These are phyloP conservation scores for Rhyacophila brunnea DNA, from an alignment of 1,140 invertebrate species.

Conservation along the genomic window DNA sequence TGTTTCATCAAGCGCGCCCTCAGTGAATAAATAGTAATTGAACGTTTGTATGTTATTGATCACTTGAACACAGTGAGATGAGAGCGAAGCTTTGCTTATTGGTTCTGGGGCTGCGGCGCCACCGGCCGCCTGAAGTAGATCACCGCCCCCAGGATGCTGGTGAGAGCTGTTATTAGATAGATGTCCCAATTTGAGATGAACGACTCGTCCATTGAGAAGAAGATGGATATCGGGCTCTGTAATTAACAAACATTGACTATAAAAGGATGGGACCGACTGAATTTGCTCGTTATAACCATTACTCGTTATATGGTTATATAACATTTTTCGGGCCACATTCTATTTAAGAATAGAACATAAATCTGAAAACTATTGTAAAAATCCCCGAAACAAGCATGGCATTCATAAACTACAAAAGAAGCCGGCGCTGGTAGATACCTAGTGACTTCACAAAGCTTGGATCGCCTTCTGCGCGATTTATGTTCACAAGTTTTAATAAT, in stretches of 20 bases:
- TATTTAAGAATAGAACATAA: neutral
- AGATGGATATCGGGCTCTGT: constrained; percentile 64
- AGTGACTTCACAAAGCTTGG: too few relatives aligned
- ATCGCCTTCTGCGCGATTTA: too few relatives aligned
- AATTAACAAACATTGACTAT: constrained; percentile 45
- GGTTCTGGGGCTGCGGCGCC: constrained; percentile 38
- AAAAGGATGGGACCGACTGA: too few relatives aligned
- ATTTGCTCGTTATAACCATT: too few relatives aligned
- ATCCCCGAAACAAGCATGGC: too few relatives aligned
- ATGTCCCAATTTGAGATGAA: constrained; percentile 92
- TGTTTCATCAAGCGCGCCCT: too few relatives aligned
- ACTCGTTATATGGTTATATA: too few relatives aligned
- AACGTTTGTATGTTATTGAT: too few relatives aligned
- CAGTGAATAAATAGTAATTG: too few relatives aligned
- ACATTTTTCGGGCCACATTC: too few relatives aligned
- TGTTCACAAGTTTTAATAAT: neutral
- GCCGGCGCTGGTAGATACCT: too few relatives aligned
- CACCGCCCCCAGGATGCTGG: constrained; percentile 77
- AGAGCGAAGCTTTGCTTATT: neutral
- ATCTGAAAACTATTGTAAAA: neutral
- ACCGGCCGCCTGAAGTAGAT: constrained; percentile 74
- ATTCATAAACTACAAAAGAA: too few relatives aligned
- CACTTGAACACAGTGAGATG: neutral
- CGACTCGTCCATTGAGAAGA: constrained; percentile 65
- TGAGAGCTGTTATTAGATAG: constrained; percentile 82